Base-by-base conservation (phyloP, 2,797 vertebrate species). In the Valencia hispanica region DNA sequence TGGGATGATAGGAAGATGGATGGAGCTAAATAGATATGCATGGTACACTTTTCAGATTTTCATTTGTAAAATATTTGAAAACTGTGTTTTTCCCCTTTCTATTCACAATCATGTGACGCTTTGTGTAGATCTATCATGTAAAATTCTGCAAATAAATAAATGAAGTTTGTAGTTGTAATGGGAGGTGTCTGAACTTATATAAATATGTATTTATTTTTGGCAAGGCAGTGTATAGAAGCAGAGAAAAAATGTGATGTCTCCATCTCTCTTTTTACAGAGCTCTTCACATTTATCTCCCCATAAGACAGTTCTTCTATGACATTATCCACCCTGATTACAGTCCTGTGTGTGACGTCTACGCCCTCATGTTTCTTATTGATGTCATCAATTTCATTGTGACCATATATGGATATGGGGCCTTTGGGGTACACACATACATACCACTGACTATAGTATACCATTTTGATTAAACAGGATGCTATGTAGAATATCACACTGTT, bases 301-400 rank as follows among this genome's bases (percentile, higher is more conserved):
- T 95, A 89, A 92, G 92, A 59, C 94, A 94, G 85, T 96, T 96
- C 90, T 96, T 97, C 93, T 96, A 95, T 36, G 95, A 96, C 91
- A 96, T 96, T 79, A 96, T 96, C 88, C 95, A 95, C 80, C 95
- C 96, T 0, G 95, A 96, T 9, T 96, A 94, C 89, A 96, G 95
- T 75, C 94, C 94, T 0, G 93, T 95, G 71, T 94, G 93, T 39
- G 94, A 95, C 4, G 90, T 94, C 70, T 96, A 95, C 14, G 95
- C 94, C 4, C 85, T 96, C 72, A 95, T 94, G 91, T 96, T 96
- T 78, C 89, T 95, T 74, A 92, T 94, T 1, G 96, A 96, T 2
- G 93, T 94, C 0, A 93, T 96, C 78, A 95, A 95, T 90, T 96
- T 96, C 61, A 94, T 96, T 20, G 81, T 96, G 72, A 91, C 95